Conservation (phyloP, 2,113 vertebrate genomes). For the Stomatorhinus ivindoensis region DNA sequence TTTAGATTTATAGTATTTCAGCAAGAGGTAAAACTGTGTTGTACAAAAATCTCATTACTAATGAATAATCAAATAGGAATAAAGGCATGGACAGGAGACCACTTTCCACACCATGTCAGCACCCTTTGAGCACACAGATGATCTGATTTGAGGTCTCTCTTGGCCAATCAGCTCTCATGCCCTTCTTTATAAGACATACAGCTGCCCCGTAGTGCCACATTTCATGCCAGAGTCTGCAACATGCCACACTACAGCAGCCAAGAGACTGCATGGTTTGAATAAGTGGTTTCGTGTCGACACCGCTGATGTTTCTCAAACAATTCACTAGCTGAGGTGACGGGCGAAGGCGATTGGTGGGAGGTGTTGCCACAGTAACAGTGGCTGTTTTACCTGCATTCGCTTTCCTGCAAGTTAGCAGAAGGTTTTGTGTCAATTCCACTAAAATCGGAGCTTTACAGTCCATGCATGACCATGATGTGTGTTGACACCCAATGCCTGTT, state of each 20-base stretch:
- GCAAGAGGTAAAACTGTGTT: neutral
- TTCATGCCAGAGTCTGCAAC: neutral
- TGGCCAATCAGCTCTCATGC: neutral
- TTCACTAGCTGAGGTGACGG: neutral
- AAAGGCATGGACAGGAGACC: neutral
- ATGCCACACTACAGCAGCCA: neutral
- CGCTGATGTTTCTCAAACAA: neutral
- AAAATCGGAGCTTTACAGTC: neutral
- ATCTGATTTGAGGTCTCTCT: neutral
- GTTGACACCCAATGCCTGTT: neutral
- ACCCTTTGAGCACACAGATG: neutral
- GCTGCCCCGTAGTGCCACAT: neutral
- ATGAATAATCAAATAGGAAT: neutral
- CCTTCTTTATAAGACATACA: neutral
- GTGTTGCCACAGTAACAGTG: conserved; percentile 4
- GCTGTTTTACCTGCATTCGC: neutral
- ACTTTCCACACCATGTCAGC: neutral
- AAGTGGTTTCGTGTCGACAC: neutral
- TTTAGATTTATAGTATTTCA: neutral
- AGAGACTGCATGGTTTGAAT: neutral
- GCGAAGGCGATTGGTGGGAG: neutral
- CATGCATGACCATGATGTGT: neutral
- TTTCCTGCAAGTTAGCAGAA: conserved; percentile 3
- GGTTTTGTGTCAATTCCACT: neutral
- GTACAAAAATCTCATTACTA: neutral